phyloP scores from a whole-genome alignment of 2,888 invertebrate genomes.

The Hirtodrosophila cameraria region DNA sequence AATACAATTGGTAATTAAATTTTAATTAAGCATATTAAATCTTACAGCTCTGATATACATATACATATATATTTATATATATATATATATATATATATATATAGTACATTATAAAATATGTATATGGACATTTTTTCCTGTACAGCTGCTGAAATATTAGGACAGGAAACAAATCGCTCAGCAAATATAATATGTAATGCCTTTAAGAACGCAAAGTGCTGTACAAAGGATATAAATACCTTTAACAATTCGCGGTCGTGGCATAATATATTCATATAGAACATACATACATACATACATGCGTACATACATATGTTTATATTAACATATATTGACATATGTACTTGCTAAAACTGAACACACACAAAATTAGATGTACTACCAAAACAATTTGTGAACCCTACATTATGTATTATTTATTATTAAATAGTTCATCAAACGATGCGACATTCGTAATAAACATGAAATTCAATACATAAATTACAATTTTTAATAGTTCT shows the following conservation, averaged over 20 bases:
- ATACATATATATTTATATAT: background rate
- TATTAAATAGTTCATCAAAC: constrained; percentile 49
- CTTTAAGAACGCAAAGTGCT: constrained; percentile 8
- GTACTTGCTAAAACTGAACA: constrained; percentile 7
- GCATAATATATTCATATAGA: constrained; percentile 13
- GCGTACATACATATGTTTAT: constrained; percentile 1
- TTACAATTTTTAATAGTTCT: background rate
- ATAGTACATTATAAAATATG: too few species aligned
- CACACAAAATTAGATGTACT: constrained; percentile 40
- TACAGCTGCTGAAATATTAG: constrained; percentile 13
- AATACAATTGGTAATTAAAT: constrained; percentile 1
- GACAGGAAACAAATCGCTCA: background rate
- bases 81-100: background rate
- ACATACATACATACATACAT: constrained; percentile 1
- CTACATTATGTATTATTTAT: constrained; percentile 51
- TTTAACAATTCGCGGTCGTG: constrained; percentile 41
- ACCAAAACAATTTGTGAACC: constrained; percentile 41
- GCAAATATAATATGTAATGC: background rate
- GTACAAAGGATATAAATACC: constrained; percentile 1
- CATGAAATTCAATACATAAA: constrained; percentile 39
- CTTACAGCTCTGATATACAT: background rate
- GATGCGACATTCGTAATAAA: constrained; percentile 56
- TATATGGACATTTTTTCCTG: background rate
- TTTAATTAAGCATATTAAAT: background rate
- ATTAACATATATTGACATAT: constrained; percentile 9